phyloP scores from a whole-genome alignment of 1,140 invertebrate genomes.

The Drusus annulatus region DNA sequence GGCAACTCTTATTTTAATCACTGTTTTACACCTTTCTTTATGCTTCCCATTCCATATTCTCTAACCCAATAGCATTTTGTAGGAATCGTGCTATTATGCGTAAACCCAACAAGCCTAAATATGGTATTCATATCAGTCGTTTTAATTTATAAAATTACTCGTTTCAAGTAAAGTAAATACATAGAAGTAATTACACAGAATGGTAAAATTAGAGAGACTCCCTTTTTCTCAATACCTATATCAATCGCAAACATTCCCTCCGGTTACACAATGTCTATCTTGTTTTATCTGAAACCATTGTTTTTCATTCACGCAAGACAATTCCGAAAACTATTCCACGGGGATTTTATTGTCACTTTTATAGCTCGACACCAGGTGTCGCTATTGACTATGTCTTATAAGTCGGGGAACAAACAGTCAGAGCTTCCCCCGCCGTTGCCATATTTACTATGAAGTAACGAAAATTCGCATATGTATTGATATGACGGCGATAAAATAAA shows the following conservation, averaged over 20 bases:
- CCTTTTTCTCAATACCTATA: too few relatives aligned
- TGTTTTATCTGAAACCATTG: slow-evolving; percentile 22
- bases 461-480: not conserved
- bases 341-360: slow-evolving; percentile 30
- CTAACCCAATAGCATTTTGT: too few relatives aligned
- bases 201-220: too few relatives aligned
- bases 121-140: too few relatives aligned
- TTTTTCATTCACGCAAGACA: slow-evolving; percentile 6
- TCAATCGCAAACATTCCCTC: not conserved
- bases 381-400: slow-evolving; percentile 7
- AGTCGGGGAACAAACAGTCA: slow-evolving; percentile 20
- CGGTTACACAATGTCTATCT: not conserved
- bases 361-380: slow-evolving; percentile 23
- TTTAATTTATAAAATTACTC: too few relatives aligned
- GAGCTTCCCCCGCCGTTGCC: not conserved
- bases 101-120: too few relatives aligned
- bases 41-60: too few relatives aligned
- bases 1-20: too few relatives aligned
- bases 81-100: too few relatives aligned
- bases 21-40: too few relatives aligned
- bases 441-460: not conserved
- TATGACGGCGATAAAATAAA: not conserved
- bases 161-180: too few relatives aligned
- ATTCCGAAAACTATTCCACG: slow-evolving; percentile 23
- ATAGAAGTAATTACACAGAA: too few relatives aligned